phyloP scores from a whole-genome alignment of 2,113 vertebrate genomes.

The Haemorhous mexicanus region DNA sequence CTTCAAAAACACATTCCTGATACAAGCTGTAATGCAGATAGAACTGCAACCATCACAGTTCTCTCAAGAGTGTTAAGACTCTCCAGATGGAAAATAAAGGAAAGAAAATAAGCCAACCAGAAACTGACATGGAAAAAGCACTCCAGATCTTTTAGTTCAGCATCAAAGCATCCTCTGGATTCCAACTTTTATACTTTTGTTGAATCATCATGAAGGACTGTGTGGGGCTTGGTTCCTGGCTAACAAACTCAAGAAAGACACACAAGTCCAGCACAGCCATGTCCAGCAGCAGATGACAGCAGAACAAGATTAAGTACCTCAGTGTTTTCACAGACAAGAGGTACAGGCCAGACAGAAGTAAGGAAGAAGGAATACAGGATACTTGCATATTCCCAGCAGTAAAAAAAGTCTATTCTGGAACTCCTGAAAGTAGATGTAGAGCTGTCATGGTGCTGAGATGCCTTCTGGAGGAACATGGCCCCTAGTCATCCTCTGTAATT shows the following conservation, averaged over 20 bases:
- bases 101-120: background rate
- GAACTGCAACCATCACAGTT: background rate
- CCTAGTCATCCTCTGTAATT: background rate
- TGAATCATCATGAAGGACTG: background rate
- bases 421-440: background rate
- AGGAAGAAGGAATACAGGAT: background rate
- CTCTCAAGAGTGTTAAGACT: background rate
- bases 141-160: background rate
- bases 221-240: background rate
- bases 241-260: background rate
- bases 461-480: background rate
- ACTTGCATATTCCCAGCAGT: background rate
- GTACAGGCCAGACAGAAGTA: background rate
- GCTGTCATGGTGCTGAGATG: background rate
- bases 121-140: background rate
- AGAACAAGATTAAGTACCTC: background rate
- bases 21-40: background rate
- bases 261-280: background rate
- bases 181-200: background rate
- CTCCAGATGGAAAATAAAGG: background rate
- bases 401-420: background rate
- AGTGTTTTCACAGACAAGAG: background rate
- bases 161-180: background rate
- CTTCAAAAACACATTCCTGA: slow-evolving; percentile 5
- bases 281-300: background rate